Conservation (phyloP, 1,140 invertebrate genomes). For the Drosophila carrolli region DNA sequence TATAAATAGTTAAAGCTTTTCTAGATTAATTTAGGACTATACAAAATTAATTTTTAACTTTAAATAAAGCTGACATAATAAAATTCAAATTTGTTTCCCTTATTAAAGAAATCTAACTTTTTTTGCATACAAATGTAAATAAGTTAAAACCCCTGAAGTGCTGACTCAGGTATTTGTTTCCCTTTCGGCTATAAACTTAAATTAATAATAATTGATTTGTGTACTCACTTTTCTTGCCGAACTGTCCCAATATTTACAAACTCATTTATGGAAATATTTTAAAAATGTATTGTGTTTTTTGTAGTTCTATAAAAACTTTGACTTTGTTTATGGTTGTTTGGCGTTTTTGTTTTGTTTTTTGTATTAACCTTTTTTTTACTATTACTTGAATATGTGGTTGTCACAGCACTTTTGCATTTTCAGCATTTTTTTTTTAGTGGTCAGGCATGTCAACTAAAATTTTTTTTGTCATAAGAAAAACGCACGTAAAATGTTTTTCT, state of each 20-base stretch:
- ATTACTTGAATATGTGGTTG: slow-evolving; percentile 28
- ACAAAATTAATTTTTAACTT: background rate
- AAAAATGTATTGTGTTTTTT: slow-evolving; percentile 12
- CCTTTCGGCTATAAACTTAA: background rate
- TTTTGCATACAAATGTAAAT: background rate
- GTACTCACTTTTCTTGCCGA: slow-evolving; percentile 35
- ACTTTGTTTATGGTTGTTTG: slow-evolving; percentile 27
- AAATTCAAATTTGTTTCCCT: background rate
- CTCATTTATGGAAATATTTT: slow-evolving; percentile 29
- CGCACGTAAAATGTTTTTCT: slow-evolving; percentile 62
- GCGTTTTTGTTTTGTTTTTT: slow-evolving; percentile 16
- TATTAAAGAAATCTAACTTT: background rate
- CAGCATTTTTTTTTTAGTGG: slow-evolving; percentile 33
- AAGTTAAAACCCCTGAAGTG: background rate
- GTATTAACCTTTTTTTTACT: slow-evolving; percentile 15
- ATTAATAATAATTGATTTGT: slow-evolving; percentile 21
- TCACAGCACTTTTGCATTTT: slow-evolving; percentile 64
- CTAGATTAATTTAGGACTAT: too few relatives aligned
- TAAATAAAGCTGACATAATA: slow-evolving; percentile 1
- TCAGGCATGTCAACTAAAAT: slow-evolving; percentile 34
- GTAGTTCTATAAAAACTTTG: slow-evolving; percentile 15
- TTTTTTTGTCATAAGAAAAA: slow-evolving; percentile 67
- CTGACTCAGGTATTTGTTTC: background rate
- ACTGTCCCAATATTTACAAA: slow-evolving; percentile 38
- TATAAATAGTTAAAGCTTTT: too few relatives aligned